Evolutionary conservation across 2,797 vertebrate species (phyloP), one percentile per base, ranked within the genome.

Genomic region (Coracias cyanogaster): DNA sequence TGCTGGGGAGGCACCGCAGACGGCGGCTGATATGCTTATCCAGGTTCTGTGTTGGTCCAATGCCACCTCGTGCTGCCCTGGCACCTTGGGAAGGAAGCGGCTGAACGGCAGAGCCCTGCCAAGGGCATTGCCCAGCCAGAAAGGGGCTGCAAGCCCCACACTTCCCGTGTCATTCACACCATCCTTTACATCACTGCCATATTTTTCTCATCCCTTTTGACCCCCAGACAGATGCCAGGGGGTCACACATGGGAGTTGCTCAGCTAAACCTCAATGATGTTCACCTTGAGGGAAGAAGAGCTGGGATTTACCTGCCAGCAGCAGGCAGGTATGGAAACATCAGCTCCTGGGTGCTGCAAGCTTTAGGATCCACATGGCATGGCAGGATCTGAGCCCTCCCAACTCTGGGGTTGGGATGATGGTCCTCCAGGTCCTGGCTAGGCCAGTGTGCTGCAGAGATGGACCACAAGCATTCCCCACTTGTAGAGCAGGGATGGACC

Each of bases 41-140:
- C 49, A 76, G 51, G 12, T 19, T 65, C 54, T 10, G 13, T 13
- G 21, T 45, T 46, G 39, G 51, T 14, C 51, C 13, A 4, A 35
- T 4, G 15, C 12, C 17, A 8, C 74, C 74, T 71, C 2, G 6
- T 0, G 0, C 39, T 70, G 52, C 24, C 58, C 54, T 0, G 0
- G 25, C 58, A 46, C 28, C 29, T 18, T 8, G 0, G 0, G 48
- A 33, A 13, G 35, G n/a, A 82, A 46, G 60, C 1, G 2, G 16
- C 22, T 31, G 24, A 41, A 49, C 1, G 26, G 35, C 29, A 83
- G 62, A 92, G 28, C 18, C 29, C 28, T 35, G 5, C 26, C 6
- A 48, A 81, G 60, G 43, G 28, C 37, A 6, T 13, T 61, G 58
- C 46, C 60, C 43, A 29, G 15, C 17, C 57, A 48, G 66, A 67